phyloP scores from a whole-genome alignment of 2,113 vertebrate genomes.

The Paracanthobrama guichenoti region DNA sequence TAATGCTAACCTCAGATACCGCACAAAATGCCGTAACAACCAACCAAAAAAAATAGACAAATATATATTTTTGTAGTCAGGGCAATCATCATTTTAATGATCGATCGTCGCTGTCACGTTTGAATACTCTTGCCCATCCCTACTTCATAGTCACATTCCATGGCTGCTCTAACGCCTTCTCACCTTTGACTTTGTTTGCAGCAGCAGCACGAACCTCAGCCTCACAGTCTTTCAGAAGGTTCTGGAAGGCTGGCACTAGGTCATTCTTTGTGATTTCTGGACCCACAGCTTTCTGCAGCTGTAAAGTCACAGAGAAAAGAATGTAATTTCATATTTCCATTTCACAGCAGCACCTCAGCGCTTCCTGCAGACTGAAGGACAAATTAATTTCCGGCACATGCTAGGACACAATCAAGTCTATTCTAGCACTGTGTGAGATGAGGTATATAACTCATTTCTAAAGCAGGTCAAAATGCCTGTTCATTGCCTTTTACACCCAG shows the following conservation, averaged over 20 bases:
- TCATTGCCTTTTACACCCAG: neutral
- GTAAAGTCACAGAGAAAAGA: constrained; percentile 28
- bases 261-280: constrained; percentile 89
- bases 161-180: neutral
- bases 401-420: neutral
- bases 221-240: constrained; percentile 90
- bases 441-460: neutral
- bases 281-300: constrained; percentile 91
- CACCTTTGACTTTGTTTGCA: constrained; percentile 91
- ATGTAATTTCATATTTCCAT: constrained; percentile 21
- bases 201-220: constrained; percentile 91
- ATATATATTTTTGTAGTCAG: too few species aligned
- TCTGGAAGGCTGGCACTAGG: constrained; percentile 89
- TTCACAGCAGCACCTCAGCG: neutral
- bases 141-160: neutral
- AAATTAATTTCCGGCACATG: neutral
- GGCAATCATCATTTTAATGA: too few species aligned
- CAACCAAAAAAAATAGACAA: too few species aligned
- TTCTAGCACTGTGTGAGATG: neutral
- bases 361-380: neutral
- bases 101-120: too few species aligned
- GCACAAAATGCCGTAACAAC: too few species aligned
- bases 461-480: neutral
- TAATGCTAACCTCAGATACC: too few species aligned
- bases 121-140: too few species aligned